Conservation (phyloP, 2,797 vertebrate species). For the Poeciliopsis paucimaculata region DNA sequence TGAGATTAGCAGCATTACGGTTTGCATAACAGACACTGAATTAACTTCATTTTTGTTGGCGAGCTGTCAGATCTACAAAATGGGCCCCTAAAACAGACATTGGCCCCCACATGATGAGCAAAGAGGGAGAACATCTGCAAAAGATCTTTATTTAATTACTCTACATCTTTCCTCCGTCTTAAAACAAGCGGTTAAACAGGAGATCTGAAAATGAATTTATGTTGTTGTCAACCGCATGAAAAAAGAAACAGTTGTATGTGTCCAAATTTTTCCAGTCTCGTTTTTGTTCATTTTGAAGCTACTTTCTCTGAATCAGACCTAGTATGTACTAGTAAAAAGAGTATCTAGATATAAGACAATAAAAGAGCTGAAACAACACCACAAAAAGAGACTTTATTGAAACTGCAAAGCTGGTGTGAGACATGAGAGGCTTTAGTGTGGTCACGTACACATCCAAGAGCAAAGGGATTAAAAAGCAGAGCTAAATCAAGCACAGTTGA, state of each 20-base stretch:
- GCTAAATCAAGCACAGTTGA: not conserved
- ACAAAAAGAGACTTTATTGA: slow-evolving; percentile 30
- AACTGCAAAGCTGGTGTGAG: slow-evolving; percentile 53
- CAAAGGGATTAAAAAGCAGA: slow-evolving; percentile 5
- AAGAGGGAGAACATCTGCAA: slow-evolving; percentile 50
- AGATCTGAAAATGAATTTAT: slow-evolving; percentile 31
- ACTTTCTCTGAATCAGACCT: slow-evolving; percentile 21
- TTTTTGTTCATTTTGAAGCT: slow-evolving; percentile 21
- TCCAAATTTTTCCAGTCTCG: not conserved
- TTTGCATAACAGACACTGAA: slow-evolving; percentile 30
- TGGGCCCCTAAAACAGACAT: slow-evolving; percentile 21
- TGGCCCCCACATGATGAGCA: slow-evolving; percentile 41
- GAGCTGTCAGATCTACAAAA: slow-evolving; percentile 5
- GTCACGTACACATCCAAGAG: slow-evolving; percentile 25
- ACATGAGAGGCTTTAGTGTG: slow-evolving; percentile 62
- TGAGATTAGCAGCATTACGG: slow-evolving; percentile 47
- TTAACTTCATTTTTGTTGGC: slow-evolving; percentile 44
- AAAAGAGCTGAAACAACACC: slow-evolving; percentile 52
- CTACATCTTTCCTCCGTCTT: slow-evolving; percentile 15
- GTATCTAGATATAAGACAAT: slow-evolving; percentile 16
- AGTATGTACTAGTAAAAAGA: not conserved
- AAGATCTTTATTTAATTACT: slow-evolving; percentile 35
- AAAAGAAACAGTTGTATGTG: not conserved
- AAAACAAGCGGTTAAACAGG: slow-evolving; percentile 41
- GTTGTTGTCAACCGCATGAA: slow-evolving; percentile 3